Conservation (phyloP, 2,888 invertebrate species). For the Nomada ferruginata region DNA sequence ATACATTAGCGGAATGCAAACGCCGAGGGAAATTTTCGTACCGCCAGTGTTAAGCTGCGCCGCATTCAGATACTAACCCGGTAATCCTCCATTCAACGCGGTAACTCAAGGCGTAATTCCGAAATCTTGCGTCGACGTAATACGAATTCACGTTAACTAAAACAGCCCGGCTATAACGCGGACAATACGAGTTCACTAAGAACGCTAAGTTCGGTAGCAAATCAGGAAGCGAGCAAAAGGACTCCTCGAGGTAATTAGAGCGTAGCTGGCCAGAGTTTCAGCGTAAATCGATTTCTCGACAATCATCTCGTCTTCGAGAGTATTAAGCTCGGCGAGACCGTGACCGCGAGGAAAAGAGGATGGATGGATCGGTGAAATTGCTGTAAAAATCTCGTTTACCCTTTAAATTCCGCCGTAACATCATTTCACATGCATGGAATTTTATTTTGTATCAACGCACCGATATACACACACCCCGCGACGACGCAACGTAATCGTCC, state of each 20-base stretch:
- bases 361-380: neutral
- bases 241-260: slow-evolving; percentile 7
- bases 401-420: slow-evolving; percentile 1
- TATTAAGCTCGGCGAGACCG: neutral
- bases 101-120: neutral
- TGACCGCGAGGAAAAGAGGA: neutral
- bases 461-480: neutral
- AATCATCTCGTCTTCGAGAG: slow-evolving; percentile 5
- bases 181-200: slow-evolving; percentile 4
- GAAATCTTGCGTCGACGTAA: neutral
- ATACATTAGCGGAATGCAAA: too few species aligned
- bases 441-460: slow-evolving; percentile 7
- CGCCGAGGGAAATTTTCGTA: too few species aligned
- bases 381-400: neutral
- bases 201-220: slow-evolving; percentile 3
- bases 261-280: neutral
- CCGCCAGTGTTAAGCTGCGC: neutral
- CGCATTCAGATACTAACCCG: neutral
- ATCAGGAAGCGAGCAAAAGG: neutral
- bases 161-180: neutral
- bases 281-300: slow-evolving; percentile 14
- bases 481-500: neutral
- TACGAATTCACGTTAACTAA: neutral
- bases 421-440: slow-evolving; percentile 35
- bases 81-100: neutral